Conservation (phyloP, 2,797 vertebrate genomes). For the Acanthopagrus latus region DNA sequence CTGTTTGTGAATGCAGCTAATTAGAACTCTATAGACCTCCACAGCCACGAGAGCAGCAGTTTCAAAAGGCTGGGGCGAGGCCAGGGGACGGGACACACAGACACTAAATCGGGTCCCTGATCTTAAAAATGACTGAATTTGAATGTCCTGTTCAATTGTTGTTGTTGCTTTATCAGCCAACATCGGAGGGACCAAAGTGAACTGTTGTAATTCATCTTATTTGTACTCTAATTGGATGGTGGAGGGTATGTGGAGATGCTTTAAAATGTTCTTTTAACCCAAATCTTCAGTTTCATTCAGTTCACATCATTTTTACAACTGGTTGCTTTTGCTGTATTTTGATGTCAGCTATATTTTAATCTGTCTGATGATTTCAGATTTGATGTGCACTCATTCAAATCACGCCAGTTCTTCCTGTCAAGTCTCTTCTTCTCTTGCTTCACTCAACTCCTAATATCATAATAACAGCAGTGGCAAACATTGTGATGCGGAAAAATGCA, state of each 20-base stretch:
- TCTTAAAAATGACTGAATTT: not conserved
- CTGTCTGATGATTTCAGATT: no score
- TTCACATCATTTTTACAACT: not conserved
- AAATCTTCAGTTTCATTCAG: not conserved
- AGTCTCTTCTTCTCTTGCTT: no score
- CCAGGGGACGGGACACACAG: constrained; percentile 44
- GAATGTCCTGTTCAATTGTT: not conserved
- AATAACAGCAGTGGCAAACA: not conserved
- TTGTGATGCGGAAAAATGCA: no score
- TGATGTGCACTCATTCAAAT: no score
- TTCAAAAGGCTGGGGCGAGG: constrained; percentile 69
- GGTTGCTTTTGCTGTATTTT: no score
- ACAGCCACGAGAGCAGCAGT: constrained; percentile 64
- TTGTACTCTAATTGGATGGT: not conserved
- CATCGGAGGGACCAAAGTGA: not conserved
- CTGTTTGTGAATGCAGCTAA: constrained; percentile 83
- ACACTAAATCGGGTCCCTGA: constrained; percentile 17
- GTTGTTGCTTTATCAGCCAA: not conserved
- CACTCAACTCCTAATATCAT: not conserved
- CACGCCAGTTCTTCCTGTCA: no score
- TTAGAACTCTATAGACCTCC: constrained; percentile 78
- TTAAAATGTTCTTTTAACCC: not conserved
- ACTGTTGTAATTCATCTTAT: not conserved
- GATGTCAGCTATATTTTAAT: no score
- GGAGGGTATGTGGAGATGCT: not conserved